Evolutionary conservation across 1,140 invertebrate genomes (phyloP).

Genomic region (Zaprionus inermis): DNA sequence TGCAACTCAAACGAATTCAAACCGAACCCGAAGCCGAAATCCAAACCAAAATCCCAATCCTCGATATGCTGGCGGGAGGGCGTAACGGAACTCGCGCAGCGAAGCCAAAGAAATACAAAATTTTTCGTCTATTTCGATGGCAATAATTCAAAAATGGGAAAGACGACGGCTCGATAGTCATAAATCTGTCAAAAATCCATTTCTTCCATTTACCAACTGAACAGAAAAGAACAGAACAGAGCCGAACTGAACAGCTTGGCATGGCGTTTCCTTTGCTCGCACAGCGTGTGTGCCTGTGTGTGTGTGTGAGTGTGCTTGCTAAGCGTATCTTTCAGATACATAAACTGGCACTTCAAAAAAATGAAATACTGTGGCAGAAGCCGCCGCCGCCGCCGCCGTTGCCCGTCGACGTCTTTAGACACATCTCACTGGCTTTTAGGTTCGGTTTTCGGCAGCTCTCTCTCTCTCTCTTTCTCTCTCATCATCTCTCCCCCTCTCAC

Average conservation of each 20-base stretch:
- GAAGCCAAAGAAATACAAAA: slow-evolving; percentile 34
- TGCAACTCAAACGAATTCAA: too few species aligned
- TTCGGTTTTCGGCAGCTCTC: slow-evolving; percentile 24
- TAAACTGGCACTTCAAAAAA: slow-evolving; percentile 77
- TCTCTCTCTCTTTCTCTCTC: not conserved
- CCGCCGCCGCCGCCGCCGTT: slow-evolving; percentile 30
- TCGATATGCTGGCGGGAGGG: slow-evolving; percentile 27
- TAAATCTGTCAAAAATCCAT: slow-evolving; percentile 84
- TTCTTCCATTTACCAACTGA: slow-evolving; percentile 78
- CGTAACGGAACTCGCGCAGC: not conserved
- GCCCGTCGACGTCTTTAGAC: slow-evolving; percentile 62
- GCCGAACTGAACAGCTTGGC: slow-evolving; percentile 49
- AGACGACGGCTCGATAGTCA: slow-evolving; percentile 80
- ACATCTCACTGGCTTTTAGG: slow-evolving; percentile 67
- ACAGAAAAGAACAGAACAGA: slow-evolving; percentile 34
- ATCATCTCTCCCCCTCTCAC: not conserved
- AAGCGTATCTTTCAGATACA: slow-evolving; percentile 83
- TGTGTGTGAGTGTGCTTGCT: slow-evolving; percentile 60
- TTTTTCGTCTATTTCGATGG: slow-evolving; percentile 84
- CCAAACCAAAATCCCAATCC: slow-evolving; percentile 16
- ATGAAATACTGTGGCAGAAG: slow-evolving; percentile 67
- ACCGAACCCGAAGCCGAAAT: not conserved
- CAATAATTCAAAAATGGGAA: slow-evolving; percentile 83
- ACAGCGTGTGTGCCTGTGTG: slow-evolving; percentile 18
- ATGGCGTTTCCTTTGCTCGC: slow-evolving; percentile 70